phyloP scores from a whole-genome alignment of 2,888 invertebrate genomes.

The Hypselothyrea guttata region DNA sequence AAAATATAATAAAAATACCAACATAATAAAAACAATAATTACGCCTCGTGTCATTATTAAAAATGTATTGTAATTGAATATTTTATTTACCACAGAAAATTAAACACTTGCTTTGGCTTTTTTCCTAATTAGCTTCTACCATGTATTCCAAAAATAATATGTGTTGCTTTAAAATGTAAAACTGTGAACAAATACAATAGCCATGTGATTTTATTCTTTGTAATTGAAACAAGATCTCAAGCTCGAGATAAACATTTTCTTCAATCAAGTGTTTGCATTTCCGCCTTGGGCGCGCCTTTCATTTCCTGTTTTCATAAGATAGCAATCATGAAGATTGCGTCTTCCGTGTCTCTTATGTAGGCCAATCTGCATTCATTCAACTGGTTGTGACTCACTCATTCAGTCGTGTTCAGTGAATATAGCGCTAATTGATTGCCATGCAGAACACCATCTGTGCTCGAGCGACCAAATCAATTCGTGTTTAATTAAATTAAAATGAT shows the following conservation, averaged over 20 bases:
- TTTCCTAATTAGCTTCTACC: neutral
- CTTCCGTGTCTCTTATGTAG: constrained; percentile 17
- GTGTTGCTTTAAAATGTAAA: too few species aligned
- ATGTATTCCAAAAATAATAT: neutral
- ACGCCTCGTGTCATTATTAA: neutral
- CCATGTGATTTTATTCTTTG: too few species aligned
- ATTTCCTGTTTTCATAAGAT: constrained; percentile 15
- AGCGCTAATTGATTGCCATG: constrained; percentile 41
- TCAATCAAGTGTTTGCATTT: constrained; percentile 24
- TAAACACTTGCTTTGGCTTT: neutral
- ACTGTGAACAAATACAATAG: too few species aligned
- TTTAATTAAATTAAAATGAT: constrained; percentile 66
- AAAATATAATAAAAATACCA: neutral
- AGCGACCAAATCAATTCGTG: constrained; percentile 54
- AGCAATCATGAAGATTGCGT: constrained; percentile 5
- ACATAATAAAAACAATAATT: constrained; percentile 7
- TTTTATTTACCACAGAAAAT: neutral
- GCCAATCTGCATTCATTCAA: constrained; percentile 12
- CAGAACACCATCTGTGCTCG: constrained; percentile 2
- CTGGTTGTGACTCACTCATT: constrained; percentile 26
- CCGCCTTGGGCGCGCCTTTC: constrained; percentile 23
- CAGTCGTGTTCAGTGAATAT: constrained; percentile 55
- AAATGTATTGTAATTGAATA: neutral
- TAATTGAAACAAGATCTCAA: constrained; percentile 6
- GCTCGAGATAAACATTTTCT: constrained; percentile 5